A percentile compares a stretch with the other conserved stretches of the same genome.
phyloP scores from a whole-genome alignment of 2,113 vertebrate genomes.

The Lamprologus ornatipinnis region DNA sequence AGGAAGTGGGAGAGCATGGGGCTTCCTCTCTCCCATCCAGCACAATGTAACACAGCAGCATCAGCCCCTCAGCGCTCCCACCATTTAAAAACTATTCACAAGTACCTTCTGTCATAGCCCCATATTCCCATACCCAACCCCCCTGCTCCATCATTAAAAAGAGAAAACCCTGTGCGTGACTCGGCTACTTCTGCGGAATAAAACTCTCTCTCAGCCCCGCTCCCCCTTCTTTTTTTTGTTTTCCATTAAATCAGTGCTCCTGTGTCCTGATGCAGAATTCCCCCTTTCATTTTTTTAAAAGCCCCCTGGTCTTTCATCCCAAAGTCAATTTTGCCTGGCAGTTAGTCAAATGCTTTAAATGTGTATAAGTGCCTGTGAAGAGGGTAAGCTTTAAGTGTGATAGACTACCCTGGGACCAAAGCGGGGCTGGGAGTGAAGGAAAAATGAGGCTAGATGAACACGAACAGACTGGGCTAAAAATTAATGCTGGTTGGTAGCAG shows the following conservation, averaged over 20 bases:
- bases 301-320: slow-evolving; percentile 42
- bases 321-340: slow-evolving; percentile 50
- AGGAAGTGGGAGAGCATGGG: background rate
- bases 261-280: slow-evolving; percentile 41
- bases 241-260: slow-evolving; percentile 43
- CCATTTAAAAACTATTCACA: slow-evolving; percentile 19
- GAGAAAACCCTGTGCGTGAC: slow-evolving; percentile 17
- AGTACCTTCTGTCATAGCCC: slow-evolving; percentile 8
- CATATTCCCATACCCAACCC: background rate
- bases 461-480: slow-evolving; percentile 23
- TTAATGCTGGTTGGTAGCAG: slow-evolving; percentile 6
- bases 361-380: slow-evolving; percentile 49
- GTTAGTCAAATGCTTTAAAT: slow-evolving; percentile 60
- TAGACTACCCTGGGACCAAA: slow-evolving; percentile 40
- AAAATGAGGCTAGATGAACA: slow-evolving; percentile 27
- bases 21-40: slow-evolving; percentile 25
- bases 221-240: background rate
- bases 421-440: slow-evolving; percentile 10
- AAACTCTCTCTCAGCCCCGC: background rate
- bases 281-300: slow-evolving; percentile 56
- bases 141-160: slow-evolving; percentile 19
- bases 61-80: background rate
- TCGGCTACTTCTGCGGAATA: slow-evolving; percentile 10
- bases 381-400: slow-evolving; percentile 43
- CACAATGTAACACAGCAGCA: background rate